Conservation (phyloP, 2,113 vertebrate genomes). For the Laticauda laticaudata region DNA sequence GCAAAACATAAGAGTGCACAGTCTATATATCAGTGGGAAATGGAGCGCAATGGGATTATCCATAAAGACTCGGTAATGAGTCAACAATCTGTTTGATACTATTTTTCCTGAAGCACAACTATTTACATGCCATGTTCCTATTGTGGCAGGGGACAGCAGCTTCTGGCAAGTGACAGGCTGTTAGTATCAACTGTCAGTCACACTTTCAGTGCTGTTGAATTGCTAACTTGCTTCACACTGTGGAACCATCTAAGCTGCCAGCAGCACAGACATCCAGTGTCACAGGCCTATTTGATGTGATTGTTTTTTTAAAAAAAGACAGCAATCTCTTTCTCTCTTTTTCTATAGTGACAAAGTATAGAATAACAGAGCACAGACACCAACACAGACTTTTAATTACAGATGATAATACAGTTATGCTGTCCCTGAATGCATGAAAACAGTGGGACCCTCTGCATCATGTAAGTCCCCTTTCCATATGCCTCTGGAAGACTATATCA, state of each 20-base stretch:
- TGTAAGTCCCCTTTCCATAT: neutral
- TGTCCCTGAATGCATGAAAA: neutral
- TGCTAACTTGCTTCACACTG: conserved; percentile 46
- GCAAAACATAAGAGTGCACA: neutral
- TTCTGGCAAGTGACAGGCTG: conserved; percentile 61
- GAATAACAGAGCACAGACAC: neutral
- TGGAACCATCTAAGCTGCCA: conserved; percentile 49
- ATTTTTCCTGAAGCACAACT: conserved; percentile 38
- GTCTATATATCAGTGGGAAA: neutral
- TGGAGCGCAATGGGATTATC: neutral
- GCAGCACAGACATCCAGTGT: conserved; percentile 54
- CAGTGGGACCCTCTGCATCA: neutral
- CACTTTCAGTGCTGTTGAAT: conserved; percentile 52
- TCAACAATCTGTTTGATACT: conserved; percentile 21
- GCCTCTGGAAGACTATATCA: neutral
- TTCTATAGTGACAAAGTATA: neutral
- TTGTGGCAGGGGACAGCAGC: conserved; percentile 55
- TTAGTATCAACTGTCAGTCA: conserved; percentile 57
- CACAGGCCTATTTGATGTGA: conserved; percentile 54
- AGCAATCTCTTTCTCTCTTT: neutral
- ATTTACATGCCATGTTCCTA: conserved; percentile 58
- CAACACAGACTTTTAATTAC: neutral
- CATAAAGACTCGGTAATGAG: neutral
- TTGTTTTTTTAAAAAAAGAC: conserved; percentile 3
- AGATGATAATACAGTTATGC: neutral